Conservation (phyloP, 2,113 vertebrate species). For the Silurus asotus region DNA sequence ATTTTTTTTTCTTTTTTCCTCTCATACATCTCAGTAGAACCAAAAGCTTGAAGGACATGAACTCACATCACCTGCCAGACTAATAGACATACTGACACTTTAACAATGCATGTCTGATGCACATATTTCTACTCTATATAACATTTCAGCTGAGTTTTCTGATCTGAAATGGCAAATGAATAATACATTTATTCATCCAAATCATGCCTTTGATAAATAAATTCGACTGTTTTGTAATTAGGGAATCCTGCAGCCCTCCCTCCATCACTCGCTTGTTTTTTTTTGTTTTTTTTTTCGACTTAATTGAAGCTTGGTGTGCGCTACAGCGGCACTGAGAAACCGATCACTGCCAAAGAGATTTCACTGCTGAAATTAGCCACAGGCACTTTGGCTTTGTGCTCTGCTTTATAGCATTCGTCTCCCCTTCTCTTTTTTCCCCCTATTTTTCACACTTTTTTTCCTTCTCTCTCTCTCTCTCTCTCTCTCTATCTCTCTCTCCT, state of each 20-base stretch:
- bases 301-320: constrained; percentile 49
- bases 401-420: constrained; percentile 25
- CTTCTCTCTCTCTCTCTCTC: background rate
- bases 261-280: background rate
- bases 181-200: constrained; percentile 36
- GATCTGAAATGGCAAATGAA: constrained; percentile 24
- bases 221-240: constrained; percentile 52
- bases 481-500: constrained; percentile 22
- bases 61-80: background rate
- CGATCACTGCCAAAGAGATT: constrained; percentile 52
- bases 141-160: background rate
- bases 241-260: constrained; percentile 20
- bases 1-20: too few relatives aligned
- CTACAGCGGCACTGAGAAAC: constrained; percentile 46
- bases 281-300: constrained; percentile 29
- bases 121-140: background rate
- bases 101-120: background rate
- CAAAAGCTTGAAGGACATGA: too few relatives aligned
- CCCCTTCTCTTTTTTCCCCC: constrained; percentile 5
- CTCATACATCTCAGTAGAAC: too few relatives aligned
- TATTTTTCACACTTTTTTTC: constrained; percentile 29
- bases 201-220: constrained; percentile 40
- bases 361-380: constrained; percentile 52
- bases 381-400: constrained; percentile 54
- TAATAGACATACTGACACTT: background rate